Evolutionary conservation across 2,113 vertebrate genomes (phyloP).

Genomic region (Sinocyclocheilus anophthalmus): DNA sequence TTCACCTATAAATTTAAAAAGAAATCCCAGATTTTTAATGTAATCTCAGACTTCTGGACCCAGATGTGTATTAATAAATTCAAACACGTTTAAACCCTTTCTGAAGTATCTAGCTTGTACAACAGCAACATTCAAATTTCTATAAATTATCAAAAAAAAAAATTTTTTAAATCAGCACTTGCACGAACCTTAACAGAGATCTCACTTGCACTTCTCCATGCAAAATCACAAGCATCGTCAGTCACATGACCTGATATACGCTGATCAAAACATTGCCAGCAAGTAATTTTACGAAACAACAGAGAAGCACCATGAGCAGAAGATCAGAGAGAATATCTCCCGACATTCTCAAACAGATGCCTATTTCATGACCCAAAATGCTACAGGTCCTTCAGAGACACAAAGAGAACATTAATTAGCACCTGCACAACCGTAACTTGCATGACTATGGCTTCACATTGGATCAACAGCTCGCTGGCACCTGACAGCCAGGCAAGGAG

Average conservation of each 20-base stretch:
- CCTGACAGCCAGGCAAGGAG: conserved; percentile 27
- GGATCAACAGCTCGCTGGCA: conserved; percentile 45
- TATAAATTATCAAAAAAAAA: neutral
- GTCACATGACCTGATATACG: conserved; percentile 28
- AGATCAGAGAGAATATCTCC: conserved; percentile 10
- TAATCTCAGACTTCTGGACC: neutral
- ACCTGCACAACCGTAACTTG: conserved; percentile 49
- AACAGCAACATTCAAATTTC: conserved; percentile 13
- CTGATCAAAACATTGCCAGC: conserved; percentile 21
- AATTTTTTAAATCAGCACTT: too few species aligned
- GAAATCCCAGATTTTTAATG: neutral
- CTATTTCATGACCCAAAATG: conserved; percentile 18
- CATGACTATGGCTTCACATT: conserved; percentile 56
- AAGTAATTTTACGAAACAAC: neutral
- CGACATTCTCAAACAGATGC: neutral
- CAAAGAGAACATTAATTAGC: conserved; percentile 51
- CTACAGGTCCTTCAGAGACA: conserved; percentile 41
- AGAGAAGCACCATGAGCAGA: neutral
- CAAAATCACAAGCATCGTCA: conserved; percentile 22
- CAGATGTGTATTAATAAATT: neutral
- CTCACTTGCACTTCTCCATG: conserved; percentile 28
- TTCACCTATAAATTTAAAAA: neutral
- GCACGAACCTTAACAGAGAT: neutral
- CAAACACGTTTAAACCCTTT: neutral
- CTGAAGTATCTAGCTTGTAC: neutral